Evolutionary conservation across 2,888 invertebrate species (phyloP), one percentile per base, ranked within the genome.

Genomic region (Drosophila mayaguana): DNA sequence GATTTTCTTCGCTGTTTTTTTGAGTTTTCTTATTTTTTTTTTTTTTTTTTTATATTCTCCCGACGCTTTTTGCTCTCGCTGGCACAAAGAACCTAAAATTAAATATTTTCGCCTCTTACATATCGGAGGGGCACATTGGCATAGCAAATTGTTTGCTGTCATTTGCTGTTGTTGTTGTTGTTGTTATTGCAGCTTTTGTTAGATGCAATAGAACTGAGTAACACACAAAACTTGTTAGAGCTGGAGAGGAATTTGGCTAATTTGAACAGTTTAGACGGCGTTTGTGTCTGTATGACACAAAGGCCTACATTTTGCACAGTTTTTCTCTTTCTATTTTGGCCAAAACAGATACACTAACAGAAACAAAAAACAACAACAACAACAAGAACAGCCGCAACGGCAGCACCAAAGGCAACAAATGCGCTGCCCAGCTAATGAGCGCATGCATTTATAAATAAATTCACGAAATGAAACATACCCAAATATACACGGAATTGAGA

Each of bases 61-160:
- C 69, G 60, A 78, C 74, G 70, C 70, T 64, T 64, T 78, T 69
- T 63, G 51, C 60, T 62, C 67, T 77, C 64, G 71, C 64, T 68
- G 59, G 72, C 88, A 84, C 85, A 87, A 87, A 88, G 87, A 87
- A 88, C 81, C 87, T 89, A 89, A 87, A 87, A 87, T 87, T 87
- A 87, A 87, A 87, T 89, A 89, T 87, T 87, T 87, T 87, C 84
- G 89, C 87, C 84, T 82, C 88, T 87, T 84, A 88, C 88, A 87
- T 79, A 88, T 88, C 81, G 73, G 67, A 87, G 83, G 84, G 83
- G 54, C 42, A 9, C 81, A 78, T 71, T 85, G 80, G 78, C 76
- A 80, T 74, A 85, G 81, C 80, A 80, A 75, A 79, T 80, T 72
- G 80, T 73, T 74, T 51, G 72, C 56, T 72, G 56, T 25, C 53